phyloP scores from a whole-genome alignment of 1,140 invertebrate species.

The Maniola jurtina region DNA sequence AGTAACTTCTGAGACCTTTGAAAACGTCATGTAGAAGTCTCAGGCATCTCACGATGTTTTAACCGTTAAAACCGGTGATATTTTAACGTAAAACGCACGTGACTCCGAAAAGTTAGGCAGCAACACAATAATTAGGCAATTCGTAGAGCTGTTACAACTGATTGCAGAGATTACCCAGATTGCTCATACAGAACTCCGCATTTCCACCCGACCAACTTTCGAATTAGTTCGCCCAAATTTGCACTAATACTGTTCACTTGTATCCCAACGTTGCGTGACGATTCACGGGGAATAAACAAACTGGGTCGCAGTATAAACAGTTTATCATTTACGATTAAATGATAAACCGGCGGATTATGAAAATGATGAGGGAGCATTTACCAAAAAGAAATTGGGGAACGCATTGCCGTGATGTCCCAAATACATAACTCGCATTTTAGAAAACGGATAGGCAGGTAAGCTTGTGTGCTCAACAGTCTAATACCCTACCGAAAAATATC shows the following conservation, averaged over 20 bases:
- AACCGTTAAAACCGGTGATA: too few species aligned
- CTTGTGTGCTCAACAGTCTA: too few species aligned
- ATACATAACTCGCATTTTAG: neutral
- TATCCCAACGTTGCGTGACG: constrained; percentile 48
- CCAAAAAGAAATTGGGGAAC: constrained; percentile 13
- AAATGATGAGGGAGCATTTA: constrained; percentile 37
- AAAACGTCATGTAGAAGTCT: too few species aligned
- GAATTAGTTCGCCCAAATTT: constrained; percentile 42
- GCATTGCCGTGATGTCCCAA: constrained; percentile 8
- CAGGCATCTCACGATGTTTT: too few species aligned
- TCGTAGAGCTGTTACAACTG: constrained; percentile 14
- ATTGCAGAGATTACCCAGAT: constrained; percentile 34
- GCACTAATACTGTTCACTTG: constrained; percentile 37
- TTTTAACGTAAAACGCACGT: too few species aligned
- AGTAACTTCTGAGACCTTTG: too few species aligned
- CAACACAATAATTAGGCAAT: neutral
- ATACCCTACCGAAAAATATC: too few species aligned
- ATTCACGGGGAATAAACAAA: constrained; percentile 35
- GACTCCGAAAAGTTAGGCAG: neutral
- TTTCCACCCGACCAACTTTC: constrained; percentile 31
- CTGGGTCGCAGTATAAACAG: constrained; percentile 51
- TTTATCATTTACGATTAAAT: constrained; percentile 57
- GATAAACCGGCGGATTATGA: constrained; percentile 57
- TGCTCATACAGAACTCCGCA: constrained; percentile 25
- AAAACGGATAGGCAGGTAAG: neutral